A percentile compares a stretch with the other conserved stretches of the same genome.
Conservation (phyloP, 1,140 invertebrate genomes). For the Paraescarpia echinospica region DNA sequence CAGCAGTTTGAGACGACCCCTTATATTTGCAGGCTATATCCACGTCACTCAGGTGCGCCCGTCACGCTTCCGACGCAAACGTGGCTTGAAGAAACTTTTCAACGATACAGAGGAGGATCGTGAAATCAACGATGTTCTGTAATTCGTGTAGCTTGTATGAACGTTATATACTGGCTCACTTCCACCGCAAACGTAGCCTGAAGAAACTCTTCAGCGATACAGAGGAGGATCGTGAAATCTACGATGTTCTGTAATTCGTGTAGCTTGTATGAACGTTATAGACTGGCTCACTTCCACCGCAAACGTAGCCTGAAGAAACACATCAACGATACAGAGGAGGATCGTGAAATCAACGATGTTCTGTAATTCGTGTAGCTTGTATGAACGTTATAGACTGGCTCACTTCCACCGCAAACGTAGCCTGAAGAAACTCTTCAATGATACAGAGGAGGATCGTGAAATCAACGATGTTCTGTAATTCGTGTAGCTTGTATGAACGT, state of each 20-base stretch:
- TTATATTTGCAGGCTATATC: not conserved
- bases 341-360: not conserved
- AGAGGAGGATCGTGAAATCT: not conserved
- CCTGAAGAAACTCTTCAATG: conserved; percentile 8
- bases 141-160: no score
- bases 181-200: not conserved
- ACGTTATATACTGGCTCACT: not conserved
- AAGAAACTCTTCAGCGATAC: conserved; percentile 4
- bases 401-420: not conserved
- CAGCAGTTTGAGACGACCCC: not conserved
- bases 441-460: not conserved
- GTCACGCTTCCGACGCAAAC: not conserved
- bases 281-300: not conserved
- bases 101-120: not conserved
- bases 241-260: no score
- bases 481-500: no score
- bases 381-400: no score
- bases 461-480: no score
- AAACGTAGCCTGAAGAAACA: conserved; percentile 6
- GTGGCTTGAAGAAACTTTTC: conserved; percentile 8
- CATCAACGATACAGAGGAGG: not conserved
- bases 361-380: no score
- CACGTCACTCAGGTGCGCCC: not conserved
- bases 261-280: no score
- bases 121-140: not conserved